A percentile compares a stretch with the other conserved stretches of the same genome.
phyloP scores from a whole-genome alignment of 2,888 invertebrate genomes.

The Rhagium mordax region DNA sequence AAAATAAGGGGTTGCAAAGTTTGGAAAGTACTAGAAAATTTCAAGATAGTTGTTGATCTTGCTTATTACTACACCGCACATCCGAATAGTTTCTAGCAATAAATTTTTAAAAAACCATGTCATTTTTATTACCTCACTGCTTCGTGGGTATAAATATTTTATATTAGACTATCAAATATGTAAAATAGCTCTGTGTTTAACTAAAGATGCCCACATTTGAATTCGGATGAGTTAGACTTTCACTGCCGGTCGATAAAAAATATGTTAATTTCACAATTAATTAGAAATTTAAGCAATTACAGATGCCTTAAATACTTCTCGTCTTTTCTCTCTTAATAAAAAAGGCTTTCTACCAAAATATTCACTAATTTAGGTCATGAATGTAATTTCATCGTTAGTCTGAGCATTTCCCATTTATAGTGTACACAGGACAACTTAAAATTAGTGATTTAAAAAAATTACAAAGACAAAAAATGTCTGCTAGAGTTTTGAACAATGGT shows the following conservation, averaged over 20 bases:
- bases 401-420: neutral
- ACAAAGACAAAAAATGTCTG: no score
- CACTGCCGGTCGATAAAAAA: conserved; percentile 12
- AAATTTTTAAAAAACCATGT: neutral
- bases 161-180: neutral
- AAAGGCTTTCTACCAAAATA: neutral
- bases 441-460: no score
- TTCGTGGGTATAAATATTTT: neutral
- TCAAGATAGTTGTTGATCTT: neutral
- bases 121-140: neutral
- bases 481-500: no score
- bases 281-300: no score
- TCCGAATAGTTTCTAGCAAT: no score
- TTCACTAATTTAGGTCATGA: neutral
- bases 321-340: neutral
- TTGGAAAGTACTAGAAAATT: no score
- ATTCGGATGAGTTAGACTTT: conserved; percentile 1
- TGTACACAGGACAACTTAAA: no score
- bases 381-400: neutral
- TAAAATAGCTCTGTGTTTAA: neutral
- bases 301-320: no score
- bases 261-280: no score
- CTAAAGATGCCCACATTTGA: neutral
- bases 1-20: no score
- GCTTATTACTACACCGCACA: no score